Conservation (phyloP, 1,140 invertebrate genomes). For the Venustaconcha ellipsiformis region DNA sequence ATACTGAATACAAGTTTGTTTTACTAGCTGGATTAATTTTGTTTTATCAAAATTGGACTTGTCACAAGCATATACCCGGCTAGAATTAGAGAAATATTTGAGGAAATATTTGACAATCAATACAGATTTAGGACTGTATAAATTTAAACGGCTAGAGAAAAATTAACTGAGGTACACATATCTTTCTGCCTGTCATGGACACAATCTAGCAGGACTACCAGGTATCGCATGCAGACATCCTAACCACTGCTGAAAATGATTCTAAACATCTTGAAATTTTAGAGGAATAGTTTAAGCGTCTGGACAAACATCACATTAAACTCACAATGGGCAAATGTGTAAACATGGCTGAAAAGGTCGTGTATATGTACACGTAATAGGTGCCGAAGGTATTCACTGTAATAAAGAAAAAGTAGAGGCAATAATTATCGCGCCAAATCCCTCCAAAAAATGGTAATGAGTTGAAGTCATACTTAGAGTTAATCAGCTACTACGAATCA, state of each 20-base stretch:
- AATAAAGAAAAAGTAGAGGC: constrained; percentile 26
- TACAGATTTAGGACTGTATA: constrained; percentile 69
- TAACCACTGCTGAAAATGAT: constrained; percentile 7
- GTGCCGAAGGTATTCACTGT: constrained; percentile 25
- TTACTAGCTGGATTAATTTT: too few relatives aligned
- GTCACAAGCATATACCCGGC: too few relatives aligned
- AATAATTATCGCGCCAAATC: constrained; percentile 10
- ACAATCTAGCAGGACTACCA: constrained; percentile 7
- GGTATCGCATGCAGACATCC: constrained; percentile 16
- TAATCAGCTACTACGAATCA: constrained; percentile 30
- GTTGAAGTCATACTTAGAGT: constrained; percentile 30
- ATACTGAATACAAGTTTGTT: too few relatives aligned
- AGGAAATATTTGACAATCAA: constrained; percentile 51
- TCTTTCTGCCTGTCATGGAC: constrained; percentile 25
- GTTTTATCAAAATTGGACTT: too few relatives aligned
- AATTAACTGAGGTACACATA: neutral
- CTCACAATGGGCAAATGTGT: constrained; percentile 1
- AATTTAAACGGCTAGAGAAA: constrained; percentile 63
- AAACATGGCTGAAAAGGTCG: neutral
- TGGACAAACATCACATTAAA: constrained; percentile 2
- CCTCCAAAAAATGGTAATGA: constrained; percentile 14
- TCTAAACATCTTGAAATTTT: constrained; percentile 1
- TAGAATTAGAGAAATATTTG: constrained; percentile 10
- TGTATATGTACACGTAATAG: constrained; percentile 14
- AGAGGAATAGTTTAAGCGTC: neutral